Base-by-base conservation (phyloP, 2,888 invertebrate genomes). In the Elegia similella region DNA sequence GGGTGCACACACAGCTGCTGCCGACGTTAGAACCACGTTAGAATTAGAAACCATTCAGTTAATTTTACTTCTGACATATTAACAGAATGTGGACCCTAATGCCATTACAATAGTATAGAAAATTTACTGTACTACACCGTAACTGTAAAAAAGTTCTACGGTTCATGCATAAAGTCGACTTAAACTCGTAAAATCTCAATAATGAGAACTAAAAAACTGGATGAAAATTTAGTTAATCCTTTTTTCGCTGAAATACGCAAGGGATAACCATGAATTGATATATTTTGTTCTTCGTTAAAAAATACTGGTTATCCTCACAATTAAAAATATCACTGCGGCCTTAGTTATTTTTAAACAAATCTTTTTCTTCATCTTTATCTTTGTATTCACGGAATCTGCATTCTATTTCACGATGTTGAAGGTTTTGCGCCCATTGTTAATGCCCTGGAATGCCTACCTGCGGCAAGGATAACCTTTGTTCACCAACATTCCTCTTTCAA, bases 21-120 rank as follows among this genome's bases (percentile, higher is more conserved):
- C 44, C 55, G 56, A 59, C 68, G 68, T 78, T 78, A 76, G 79
- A 75, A 69, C 23, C 66, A 58, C 69, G 69, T 78, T 79, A 77
- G 78, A 17, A 23, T 34, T 52, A 50, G 13, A 43, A 34, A 3
- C 23, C 23, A 23, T 23, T 23, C 23, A 23, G 23, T 23, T 23
- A 3, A 3, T 23, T 23, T 23, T 3, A 23, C 23, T 23, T 23
- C 23, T 23, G 23, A 44, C 34, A 38, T 32, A 15, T 7, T 17
- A 13, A 12, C 5, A 32, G 17, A n/a, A 17, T 13, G n/a, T 38
- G 29, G 23, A 6, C 16, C 23, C 42, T 47, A 34, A 8, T 34
- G 8, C 10, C 10, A 34, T 34, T 7, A 34, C 34, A 34, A 34
- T 34, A 12, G 12, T 32, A 32, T 32, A 32, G n/a, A n/a, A n/a